phyloP scores from a whole-genome alignment of 37 sponge, comb jelly and placozoan species.

The Haliclona indistincta region DNA sequence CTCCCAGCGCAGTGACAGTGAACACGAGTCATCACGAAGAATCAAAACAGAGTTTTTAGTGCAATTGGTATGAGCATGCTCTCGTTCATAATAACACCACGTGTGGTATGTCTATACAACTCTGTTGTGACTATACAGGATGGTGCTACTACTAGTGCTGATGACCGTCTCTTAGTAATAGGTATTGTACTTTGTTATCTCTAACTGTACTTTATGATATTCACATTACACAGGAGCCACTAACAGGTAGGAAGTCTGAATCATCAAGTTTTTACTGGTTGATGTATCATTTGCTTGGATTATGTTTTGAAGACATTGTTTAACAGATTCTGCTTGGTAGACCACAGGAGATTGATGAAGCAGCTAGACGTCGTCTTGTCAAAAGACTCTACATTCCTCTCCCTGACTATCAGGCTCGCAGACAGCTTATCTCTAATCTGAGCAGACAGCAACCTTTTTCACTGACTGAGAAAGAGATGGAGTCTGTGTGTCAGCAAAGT shows the following conservation, averaged over 20 bases:
- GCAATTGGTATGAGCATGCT: constrained; percentile 67
- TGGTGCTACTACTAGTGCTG: constrained; percentile 83
- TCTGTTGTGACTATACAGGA: constrained; percentile 46
- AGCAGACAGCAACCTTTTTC: constrained; percentile 68
- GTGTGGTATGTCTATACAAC: background rate
- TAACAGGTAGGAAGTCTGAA: constrained; percentile 62
- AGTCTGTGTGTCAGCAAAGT: constrained; percentile 43
- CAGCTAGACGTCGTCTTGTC: constrained; percentile 90
- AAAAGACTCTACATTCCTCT: constrained; percentile 98
- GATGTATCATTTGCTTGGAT: too few relatives aligned
- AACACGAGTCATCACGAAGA: constrained; percentile 95
- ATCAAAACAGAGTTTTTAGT: constrained; percentile 99
- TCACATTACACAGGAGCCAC: constrained; percentile 45
- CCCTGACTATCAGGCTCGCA: constrained; percentile 84
- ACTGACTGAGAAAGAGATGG: constrained; percentile 70
- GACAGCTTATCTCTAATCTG: constrained; percentile 76
- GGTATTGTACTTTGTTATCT: constrained; percentile 34
- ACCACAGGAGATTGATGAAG: constrained; percentile 99
- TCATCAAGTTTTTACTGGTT: too few relatives aligned
- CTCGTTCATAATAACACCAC: background rate
- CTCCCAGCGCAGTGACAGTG: constrained; percentile 90
- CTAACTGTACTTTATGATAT: too few relatives aligned
- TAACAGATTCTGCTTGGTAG: constrained; percentile 15
- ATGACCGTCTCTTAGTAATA: constrained; percentile 87
- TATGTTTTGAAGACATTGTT: too few relatives aligned